phyloP scores from a whole-genome alignment of 2,888 invertebrate species.

The Drosophila kuntzei region DNA sequence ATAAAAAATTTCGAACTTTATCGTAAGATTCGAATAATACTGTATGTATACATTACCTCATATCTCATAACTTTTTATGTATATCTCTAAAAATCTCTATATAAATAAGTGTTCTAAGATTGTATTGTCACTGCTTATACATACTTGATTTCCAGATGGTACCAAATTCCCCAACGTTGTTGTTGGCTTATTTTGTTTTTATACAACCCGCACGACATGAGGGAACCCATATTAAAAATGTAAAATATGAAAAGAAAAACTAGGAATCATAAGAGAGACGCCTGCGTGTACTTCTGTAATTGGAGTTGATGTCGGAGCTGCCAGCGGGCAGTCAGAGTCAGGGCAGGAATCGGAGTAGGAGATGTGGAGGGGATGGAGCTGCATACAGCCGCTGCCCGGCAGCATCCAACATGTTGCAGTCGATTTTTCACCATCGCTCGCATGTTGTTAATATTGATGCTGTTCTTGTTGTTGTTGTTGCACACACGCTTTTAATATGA shows the following conservation, averaged over 20 bases:
- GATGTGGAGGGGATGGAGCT: slow-evolving; percentile 23
- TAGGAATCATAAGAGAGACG: slow-evolving; percentile 79
- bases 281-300: slow-evolving; percentile 81
- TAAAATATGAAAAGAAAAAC: slow-evolving; percentile 51
- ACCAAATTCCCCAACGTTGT: slow-evolving; percentile 17
- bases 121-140: slow-evolving; percentile 4
- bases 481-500: slow-evolving; percentile 73
- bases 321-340: slow-evolving; percentile 66
- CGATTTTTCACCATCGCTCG: slow-evolving; percentile 83
- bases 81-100: neutral
- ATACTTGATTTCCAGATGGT: slow-evolving; percentile 26
- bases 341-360: slow-evolving; percentile 32
- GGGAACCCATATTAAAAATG: slow-evolving; percentile 59
- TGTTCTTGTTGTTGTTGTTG: slow-evolving; percentile 51
- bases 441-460: slow-evolving; percentile 67
- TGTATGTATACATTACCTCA: neutral
- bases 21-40: neutral
- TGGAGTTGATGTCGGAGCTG: slow-evolving; percentile 79
- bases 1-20: neutral
- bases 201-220: slow-evolving; percentile 59
- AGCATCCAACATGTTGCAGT: slow-evolving; percentile 83
- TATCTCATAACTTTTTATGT: too few relatives aligned
- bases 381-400: slow-evolving; percentile 44
- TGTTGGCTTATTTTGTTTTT: neutral
- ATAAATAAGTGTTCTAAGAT: neutral